Conservation (phyloP, 2,113 vertebrate genomes). For the Lycaon pictus region DNA sequence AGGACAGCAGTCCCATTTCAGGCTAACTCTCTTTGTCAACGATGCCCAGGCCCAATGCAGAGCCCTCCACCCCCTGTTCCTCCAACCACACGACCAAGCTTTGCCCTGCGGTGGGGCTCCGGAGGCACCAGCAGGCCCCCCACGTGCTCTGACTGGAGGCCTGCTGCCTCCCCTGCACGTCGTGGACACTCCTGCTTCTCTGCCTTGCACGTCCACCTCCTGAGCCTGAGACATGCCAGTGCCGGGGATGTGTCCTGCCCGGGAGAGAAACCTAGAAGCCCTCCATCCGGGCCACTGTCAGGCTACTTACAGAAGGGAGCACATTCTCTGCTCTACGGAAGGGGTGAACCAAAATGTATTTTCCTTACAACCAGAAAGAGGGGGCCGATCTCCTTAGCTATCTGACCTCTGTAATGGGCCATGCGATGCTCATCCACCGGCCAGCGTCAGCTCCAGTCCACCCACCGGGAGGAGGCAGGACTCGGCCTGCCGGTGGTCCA, state of each 20-base stretch:
- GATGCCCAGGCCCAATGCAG: background rate
- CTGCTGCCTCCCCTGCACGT: background rate
- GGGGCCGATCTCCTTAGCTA: background rate
- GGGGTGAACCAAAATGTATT: background rate
- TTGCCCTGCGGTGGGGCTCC: rapidly evolving
- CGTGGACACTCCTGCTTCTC: background rate
- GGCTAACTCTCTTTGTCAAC: rapidly evolving
- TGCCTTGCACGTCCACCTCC: background rate
- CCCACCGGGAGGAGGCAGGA: rapidly evolving
- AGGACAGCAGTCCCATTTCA: background rate
- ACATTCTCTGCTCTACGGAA: background rate
- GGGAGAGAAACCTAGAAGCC: background rate
- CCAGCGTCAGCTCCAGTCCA: background rate
- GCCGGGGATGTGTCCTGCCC: rapidly evolving
- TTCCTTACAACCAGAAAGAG: background rate
- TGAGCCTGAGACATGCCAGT: background rate
- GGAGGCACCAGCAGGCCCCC: background rate
- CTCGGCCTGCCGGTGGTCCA: rapidly evolving
- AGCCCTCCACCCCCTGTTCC: background rate
- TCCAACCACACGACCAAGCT: background rate
- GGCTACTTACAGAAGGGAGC: background rate
- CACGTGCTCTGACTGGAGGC: background rate
- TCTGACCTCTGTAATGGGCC: background rate
- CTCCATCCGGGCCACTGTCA: rapidly evolving
- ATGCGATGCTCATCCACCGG: background rate